Conservation (phyloP, 2,888 invertebrate genomes). For the Thereva nobilitata region DNA sequence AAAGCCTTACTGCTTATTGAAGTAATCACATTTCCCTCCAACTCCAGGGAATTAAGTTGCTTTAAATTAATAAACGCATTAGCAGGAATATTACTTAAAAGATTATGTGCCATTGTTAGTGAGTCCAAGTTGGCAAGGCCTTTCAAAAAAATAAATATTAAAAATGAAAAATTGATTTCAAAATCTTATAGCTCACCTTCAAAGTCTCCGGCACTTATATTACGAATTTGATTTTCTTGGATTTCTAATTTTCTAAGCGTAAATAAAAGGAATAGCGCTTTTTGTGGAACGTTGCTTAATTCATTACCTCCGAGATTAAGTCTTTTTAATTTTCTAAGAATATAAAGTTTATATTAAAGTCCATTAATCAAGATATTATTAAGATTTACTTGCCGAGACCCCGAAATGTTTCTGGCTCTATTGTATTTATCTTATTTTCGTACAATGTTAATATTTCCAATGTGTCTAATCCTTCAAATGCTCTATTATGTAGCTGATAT, state of each 20-base stretch:
- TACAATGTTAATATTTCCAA: constrained; percentile 85
- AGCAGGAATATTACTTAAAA: constrained; percentile 75
- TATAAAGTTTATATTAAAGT: constrained; percentile 11
- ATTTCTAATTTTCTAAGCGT: constrained; percentile 84
- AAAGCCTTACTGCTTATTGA: constrained; percentile 84
- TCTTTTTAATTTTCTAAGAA: constrained; percentile 74
- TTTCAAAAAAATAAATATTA: constrained; percentile 56
- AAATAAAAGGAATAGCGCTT: constrained; percentile 77
- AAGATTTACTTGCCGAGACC: constrained; percentile 81
- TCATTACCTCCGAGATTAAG: constrained; percentile 86
- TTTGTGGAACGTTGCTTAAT: constrained; percentile 75
- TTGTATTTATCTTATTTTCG: constrained; percentile 78
- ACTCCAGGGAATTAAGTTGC: constrained; percentile 81
- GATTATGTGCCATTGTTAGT: constrained; percentile 83
- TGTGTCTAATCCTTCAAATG: constrained; percentile 85
- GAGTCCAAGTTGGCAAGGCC: constrained; percentile 81
- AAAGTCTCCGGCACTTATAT: constrained; percentile 82
- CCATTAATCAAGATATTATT: background rate
- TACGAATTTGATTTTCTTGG: constrained; percentile 80
- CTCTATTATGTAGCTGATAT: constrained; percentile 74
- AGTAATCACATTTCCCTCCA: constrained; percentile 83
- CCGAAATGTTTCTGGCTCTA: constrained; percentile 82
- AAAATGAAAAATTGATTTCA: background rate
- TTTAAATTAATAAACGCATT: constrained; percentile 82
- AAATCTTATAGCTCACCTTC: constrained; percentile 64